A percentile compares a stretch with the other conserved stretches of the same genome.
phyloP scores from a whole-genome alignment of 2,113 vertebrate genomes.

The Odocoileus virginianus region DNA sequence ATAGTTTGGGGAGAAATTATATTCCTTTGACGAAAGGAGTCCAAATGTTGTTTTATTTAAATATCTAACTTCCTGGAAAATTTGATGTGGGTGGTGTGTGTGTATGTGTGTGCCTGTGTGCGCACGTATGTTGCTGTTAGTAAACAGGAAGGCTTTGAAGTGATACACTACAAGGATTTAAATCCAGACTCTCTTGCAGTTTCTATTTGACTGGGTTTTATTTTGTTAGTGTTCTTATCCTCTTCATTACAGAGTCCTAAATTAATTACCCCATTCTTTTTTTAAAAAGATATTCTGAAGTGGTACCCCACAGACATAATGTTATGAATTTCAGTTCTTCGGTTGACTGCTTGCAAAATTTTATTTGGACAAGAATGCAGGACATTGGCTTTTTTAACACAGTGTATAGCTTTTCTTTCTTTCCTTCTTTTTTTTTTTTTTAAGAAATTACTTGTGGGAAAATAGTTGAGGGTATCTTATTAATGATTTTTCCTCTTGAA shows the following conservation, averaged over 20 bases:
- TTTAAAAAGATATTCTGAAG: constrained; percentile 20
- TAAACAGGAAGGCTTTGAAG: constrained; percentile 55
- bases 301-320: constrained; percentile 36
- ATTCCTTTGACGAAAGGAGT: constrained; percentile 35
- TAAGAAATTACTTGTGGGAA: constrained; percentile 62
- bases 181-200: background rate
- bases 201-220: background rate
- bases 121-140: background rate
- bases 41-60: constrained; percentile 55
- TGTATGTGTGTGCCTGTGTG: background rate
- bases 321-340: constrained; percentile 13
- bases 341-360: constrained; percentile 45
- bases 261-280: constrained; percentile 15
- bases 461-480: constrained; percentile 53
- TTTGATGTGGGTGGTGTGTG: background rate
- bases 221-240: background rate
- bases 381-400: constrained; percentile 32
- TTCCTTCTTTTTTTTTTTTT: background rate
- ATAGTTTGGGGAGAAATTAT: constrained; percentile 41
- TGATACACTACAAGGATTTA: background rate
- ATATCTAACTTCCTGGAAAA: constrained; percentile 57
- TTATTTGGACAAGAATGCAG: constrained; percentile 44
- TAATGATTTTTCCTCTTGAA: constrained; percentile 59
- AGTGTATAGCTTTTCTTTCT: background rate
- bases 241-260: background rate